Evolutionary conservation across 35 echinoderm and acorn worm species (phyloP).

Genomic region (Ophioderma brevispina): DNA sequence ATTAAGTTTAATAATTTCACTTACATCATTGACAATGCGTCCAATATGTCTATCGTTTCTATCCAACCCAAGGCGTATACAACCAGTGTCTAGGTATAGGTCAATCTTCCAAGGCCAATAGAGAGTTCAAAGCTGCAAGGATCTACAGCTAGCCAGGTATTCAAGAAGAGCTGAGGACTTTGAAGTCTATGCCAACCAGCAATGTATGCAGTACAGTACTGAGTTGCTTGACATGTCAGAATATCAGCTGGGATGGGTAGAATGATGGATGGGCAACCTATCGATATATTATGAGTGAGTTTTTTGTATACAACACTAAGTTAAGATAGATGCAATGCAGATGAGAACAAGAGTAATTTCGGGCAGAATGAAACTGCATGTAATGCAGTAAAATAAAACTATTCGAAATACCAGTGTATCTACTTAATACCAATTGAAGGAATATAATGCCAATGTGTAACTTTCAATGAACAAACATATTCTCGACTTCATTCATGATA

Average conservation of each 20-base stretch:
- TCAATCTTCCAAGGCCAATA: not conserved
- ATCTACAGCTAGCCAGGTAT: constrained; percentile 9
- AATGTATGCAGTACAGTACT: constrained; percentile 1
- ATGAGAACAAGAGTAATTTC: too few species aligned
- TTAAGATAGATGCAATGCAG: too few species aligned
- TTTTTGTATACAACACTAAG: too few species aligned
- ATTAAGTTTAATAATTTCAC: not conserved
- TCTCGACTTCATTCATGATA: too few species aligned
- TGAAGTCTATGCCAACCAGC: constrained; percentile 12
- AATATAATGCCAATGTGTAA: too few species aligned
- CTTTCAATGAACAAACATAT: too few species aligned
- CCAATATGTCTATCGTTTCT: not conserved
- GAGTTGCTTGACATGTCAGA: not conserved
- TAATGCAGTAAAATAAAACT: too few species aligned
- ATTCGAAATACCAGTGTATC: too few species aligned
- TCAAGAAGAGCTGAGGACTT: not conserved
- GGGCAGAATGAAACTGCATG: too few species aligned
- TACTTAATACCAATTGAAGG: too few species aligned
- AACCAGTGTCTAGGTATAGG: not conserved
- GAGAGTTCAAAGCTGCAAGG: constrained; percentile 14
- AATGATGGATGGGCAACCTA: not conserved
- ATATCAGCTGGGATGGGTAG: not conserved
- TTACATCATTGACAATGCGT: not conserved
- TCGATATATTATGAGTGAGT: not conserved
- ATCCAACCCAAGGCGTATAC: not conserved